Evolutionary conservation across 2,113 vertebrate species (phyloP).

Genomic region (Plecturocebus donacophilus): DNA sequence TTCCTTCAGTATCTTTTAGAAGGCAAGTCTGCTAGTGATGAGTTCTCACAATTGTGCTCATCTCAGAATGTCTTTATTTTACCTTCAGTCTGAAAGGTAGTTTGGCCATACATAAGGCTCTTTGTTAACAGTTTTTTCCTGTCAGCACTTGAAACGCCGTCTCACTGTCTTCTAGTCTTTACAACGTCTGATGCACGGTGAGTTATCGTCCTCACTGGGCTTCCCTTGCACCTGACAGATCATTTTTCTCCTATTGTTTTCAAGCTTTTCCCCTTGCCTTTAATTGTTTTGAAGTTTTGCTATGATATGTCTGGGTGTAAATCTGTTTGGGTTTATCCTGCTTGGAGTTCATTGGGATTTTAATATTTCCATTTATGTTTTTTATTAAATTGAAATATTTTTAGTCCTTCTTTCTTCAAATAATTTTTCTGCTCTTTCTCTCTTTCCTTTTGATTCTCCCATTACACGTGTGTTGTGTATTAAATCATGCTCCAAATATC

Average conservation of each 20-base stretch:
- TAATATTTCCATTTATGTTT: background rate
- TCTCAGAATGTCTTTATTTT: background rate
- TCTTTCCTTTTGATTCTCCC: background rate
- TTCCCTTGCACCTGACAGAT: background rate
- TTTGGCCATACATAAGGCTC: background rate
- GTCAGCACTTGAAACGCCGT: background rate
- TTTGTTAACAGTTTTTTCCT: background rate
- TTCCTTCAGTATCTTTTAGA: background rate
- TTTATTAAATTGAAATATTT: background rate
- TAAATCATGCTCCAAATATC: background rate
- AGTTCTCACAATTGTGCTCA: background rate
- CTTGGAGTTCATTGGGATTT: background rate
- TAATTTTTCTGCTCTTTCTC: background rate
- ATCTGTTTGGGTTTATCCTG: background rate
- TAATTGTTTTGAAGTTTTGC: background rate
- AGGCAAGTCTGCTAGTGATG: background rate
- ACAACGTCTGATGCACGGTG: background rate
- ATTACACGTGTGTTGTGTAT: background rate
- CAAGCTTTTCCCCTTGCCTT: background rate
- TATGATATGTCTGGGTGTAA: background rate
- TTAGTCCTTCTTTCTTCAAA: background rate
- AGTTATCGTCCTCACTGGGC: background rate
- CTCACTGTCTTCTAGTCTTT: background rate
- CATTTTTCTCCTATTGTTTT: background rate
- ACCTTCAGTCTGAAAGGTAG: background rate